Evolutionary conservation across 2,113 vertebrate species (phyloP), one percentile per base, ranked within the genome.

Genomic region (Anoura caudifer): DNA sequence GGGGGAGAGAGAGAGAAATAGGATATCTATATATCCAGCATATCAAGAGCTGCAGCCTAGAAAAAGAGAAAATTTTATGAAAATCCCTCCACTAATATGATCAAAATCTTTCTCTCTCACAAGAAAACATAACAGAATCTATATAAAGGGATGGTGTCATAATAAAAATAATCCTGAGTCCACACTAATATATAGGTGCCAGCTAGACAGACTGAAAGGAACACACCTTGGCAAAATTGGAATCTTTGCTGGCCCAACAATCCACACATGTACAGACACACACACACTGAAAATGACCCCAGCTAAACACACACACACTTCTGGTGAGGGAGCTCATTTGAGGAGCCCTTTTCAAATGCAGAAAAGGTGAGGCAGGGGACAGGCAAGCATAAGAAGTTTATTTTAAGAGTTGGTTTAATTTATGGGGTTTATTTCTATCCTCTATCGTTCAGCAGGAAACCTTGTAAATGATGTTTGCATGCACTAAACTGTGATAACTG

Each of bases 401-500:
- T 95, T 95, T 94, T 87, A 79, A 89, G 86, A 97, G 93, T 89
- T 97, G 97, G 75, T 94, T 98, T 98, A 98, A 97, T 97, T 98
- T 97, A 98, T 97, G 91, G 96, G 95, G 90, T 98, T 98, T 98
- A 96, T 97, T 96, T 98, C 97, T 97, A 96, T 97, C 96, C 91
- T 96, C 82, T 90, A 52, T 87, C 52, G 67, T 98, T 98, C 98
- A 98, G 97, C 97, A 45, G 97, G 97, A 98, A 94, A 93, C 98
- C 98, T 96, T 97, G 97, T 97, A 98, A 98, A 98, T 97, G 97
- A 98, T 95, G 94, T 83, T 92, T 97, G 89, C 91, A 95, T 94
- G 91, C 96, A 95, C 97, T 98, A 98, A 98, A 97, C 97, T 97
- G 54, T 94, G 95, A 98, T 98, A 97, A 97, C 97, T 98, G 9